Evolutionary conservation across 2,113 vertebrate species (phyloP), one percentile per base, ranked within the genome.

Genomic region (Fulmarus glacialis): DNA sequence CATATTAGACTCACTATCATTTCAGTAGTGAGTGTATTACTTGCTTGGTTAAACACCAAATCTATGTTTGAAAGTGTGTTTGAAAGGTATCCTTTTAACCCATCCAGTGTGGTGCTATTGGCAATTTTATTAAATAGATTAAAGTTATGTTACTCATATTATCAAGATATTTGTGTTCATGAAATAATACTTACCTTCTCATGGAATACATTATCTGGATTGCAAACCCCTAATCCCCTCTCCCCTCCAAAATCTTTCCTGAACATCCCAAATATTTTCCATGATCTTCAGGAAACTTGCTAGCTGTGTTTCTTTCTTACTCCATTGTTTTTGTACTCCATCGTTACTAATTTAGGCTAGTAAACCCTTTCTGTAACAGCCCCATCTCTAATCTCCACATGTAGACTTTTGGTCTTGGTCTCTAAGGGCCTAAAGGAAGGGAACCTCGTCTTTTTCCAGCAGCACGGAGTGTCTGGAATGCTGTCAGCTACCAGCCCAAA

Each of bases 381-480:
- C 45, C 48, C n/a, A 36, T 20, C 63, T 71, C 77, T 58, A 9
- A 71, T 27, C 42, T 67, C 64, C 22, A 60, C 6, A 4, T 13
- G 13, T 17, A 78, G n/a, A 14, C 12, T 62, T 21, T 13, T 15
- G 45, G 26, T 36, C 20, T 67, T 14, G 8, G 8, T 52, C 20
- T 77, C 40, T 32, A 74, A 56, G 38, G 3, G 3, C 26, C 17
- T 74, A 34, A 38, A 66, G 40, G 52, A 85, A 63, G 20, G 24
- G 1, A 29, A 63, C 7, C 8, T 81, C 32, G 13, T 42, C 67
- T 75, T 80, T 53, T 88, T 32, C 45, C 60, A 66, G 17, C 36
- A 48, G 45, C 71, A 86, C 75, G 90, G 90, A 94, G 82, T 90
- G 92, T 32, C 93, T 81, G 85, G 48, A 95, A 83, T 53, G 67